Evolutionary conservation across 2,888 invertebrate species (phyloP).

Genomic region (Stegophylla sp.): DNA sequence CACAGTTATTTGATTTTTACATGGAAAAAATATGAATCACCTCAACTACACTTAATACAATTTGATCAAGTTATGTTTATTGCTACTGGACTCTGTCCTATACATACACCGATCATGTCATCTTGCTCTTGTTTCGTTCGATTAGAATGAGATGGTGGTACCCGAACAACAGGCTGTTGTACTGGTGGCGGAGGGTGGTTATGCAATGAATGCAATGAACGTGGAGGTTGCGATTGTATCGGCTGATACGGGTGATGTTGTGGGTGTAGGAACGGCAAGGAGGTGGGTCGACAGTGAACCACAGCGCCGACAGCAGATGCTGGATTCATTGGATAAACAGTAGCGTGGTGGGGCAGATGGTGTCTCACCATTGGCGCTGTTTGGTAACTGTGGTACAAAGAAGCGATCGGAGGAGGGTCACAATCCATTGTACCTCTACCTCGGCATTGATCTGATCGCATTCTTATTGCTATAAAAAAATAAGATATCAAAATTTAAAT

Average conservation of each 20-base stretch:
- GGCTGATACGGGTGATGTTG: constrained; percentile 57
- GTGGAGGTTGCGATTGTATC: constrained; percentile 46
- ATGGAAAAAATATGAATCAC: constrained; percentile 22
- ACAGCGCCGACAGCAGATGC: constrained; percentile 39
- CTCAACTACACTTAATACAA: constrained; percentile 27
- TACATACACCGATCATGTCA: constrained; percentile 57
- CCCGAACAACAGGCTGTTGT: constrained; percentile 50
- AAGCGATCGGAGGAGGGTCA: constrained; percentile 49
- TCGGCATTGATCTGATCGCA: constrained; percentile 43
- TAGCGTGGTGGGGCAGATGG: constrained; percentile 33
- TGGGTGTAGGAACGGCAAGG: constrained; percentile 56
- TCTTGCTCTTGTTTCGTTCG: constrained; percentile 57
- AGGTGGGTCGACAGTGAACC: constrained; percentile 56
- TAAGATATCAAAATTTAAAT: not conserved
- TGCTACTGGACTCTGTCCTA: constrained; percentile 55
- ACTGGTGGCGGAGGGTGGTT: constrained; percentile 40
- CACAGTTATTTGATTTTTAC: constrained; percentile 43
- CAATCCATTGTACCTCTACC: constrained; percentile 55
- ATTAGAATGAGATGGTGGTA: constrained; percentile 47
- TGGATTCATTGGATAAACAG: constrained; percentile 46
- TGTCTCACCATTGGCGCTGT: constrained; percentile 46
- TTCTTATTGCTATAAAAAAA: constrained; percentile 41
- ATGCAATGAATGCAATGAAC: constrained; percentile 53
- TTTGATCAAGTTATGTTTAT: constrained; percentile 55
- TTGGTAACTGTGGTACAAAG: constrained; percentile 54